Conservation (phyloP, 2,113 vertebrate species). For the Prunella himalayana region DNA sequence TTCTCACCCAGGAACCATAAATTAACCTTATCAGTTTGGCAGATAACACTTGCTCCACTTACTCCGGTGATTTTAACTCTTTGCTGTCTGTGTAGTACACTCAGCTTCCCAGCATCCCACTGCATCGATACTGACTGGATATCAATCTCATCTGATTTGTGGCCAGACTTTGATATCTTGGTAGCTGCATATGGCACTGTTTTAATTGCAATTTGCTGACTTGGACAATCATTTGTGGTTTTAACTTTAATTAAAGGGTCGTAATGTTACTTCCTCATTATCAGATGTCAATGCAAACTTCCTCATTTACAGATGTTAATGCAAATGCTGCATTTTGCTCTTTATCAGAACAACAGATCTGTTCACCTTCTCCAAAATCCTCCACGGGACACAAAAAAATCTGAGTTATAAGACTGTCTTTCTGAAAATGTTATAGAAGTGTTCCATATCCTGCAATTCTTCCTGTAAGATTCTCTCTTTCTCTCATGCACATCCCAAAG, state of each 20-base stretch:
- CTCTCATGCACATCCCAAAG: not conserved
- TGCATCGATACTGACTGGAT: not conserved
- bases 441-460: not conserved
- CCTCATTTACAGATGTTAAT: not conserved
- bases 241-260: not conserved
- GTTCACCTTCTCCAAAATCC: not conserved
- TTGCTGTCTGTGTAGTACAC: accelerated
- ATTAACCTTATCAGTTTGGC: not conserved
- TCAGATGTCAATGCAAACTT: not conserved
- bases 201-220: not conserved
- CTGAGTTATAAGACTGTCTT: not conserved
- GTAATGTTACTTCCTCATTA: not conserved
- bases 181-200: too few species aligned
- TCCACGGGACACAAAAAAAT: not conserved
- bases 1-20: not conserved
- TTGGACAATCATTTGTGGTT: not conserved
- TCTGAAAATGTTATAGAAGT: not conserved
- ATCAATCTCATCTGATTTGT: accelerated
- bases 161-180: not conserved
- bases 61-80: not conserved
- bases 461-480: not conserved
- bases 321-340: not conserved
- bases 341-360: not conserved
- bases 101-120: not conserved
- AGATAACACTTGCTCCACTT: not conserved